These are phyloP conservation scores for Turritopsis rubra DNA, from an alignment of 30 jellyfish, hydroid and myxozoan genomes.

Conservation along the genomic window DNA sequence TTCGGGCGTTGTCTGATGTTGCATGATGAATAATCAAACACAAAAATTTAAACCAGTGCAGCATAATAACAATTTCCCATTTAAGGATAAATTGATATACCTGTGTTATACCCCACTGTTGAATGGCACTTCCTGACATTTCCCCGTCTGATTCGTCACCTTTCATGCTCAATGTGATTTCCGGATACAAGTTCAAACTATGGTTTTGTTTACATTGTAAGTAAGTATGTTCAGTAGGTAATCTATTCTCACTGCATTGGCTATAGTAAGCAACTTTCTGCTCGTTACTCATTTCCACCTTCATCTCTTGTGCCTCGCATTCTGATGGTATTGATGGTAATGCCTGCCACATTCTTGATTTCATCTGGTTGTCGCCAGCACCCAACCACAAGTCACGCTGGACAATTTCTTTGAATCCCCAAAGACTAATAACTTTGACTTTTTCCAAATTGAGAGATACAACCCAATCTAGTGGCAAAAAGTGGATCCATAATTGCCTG, in stretches of 20 bases:
- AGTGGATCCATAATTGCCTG: not conserved
- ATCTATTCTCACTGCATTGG: constrained; percentile 23
- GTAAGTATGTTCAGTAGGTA: constrained; percentile 27
- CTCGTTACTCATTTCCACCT: constrained; percentile 32
- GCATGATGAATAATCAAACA: too few species aligned
- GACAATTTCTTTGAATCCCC: constrained; percentile 40
- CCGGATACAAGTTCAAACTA: constrained; percentile 57
- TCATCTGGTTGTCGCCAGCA: constrained; percentile 39
- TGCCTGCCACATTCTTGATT: constrained; percentile 45
- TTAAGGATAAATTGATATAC: too few species aligned
- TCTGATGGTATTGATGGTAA: constrained; percentile 24
- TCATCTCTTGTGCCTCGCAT: constrained; percentile 31
- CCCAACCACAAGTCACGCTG: constrained; percentile 65
- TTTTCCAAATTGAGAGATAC: constrained; percentile 40
- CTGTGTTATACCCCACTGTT: constrained; percentile 54
- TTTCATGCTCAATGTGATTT: constrained; percentile 26
- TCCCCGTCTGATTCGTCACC: constrained; percentile 41
- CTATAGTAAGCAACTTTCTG: constrained; percentile 22
- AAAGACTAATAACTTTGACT: constrained; percentile 34
- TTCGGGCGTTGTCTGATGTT: too few species aligned
- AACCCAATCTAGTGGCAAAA: constrained; percentile 31
- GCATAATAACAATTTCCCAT: too few species aligned
- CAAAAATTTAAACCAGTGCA: too few species aligned
- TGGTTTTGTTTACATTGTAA: constrained; percentile 46
- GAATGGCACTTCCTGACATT: constrained; percentile 42